phyloP scores from a whole-genome alignment of 2,797 vertebrate genomes.

The Anguilla obscura region DNA sequence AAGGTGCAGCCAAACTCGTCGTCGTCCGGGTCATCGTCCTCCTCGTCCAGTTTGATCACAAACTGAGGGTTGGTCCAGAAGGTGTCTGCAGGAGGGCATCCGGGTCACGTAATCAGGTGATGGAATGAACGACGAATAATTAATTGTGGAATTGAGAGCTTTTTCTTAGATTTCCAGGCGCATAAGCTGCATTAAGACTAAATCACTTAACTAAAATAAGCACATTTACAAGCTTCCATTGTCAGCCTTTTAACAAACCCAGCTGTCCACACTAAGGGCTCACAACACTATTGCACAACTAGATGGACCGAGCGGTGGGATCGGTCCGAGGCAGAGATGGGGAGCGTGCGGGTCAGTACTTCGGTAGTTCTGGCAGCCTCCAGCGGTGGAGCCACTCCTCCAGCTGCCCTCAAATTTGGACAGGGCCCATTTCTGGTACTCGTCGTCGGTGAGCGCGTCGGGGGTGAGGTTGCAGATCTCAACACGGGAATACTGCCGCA shows the following conservation, averaged over 20 bases:
- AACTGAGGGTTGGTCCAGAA: conserved; percentile 85
- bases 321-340: neutral
- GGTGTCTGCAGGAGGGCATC: conserved; percentile 62
- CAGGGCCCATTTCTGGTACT: conserved; percentile 79
- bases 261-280: neutral
- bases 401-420: conserved; percentile 80
- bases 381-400: conserved; percentile 82
- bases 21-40: conserved; percentile 76
- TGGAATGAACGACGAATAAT: too few species aligned
- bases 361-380: conserved; percentile 82
- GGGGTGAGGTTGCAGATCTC: conserved; percentile 90
- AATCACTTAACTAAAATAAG: neutral
- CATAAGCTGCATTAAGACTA: too few species aligned
- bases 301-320: neutral
- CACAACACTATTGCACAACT: neutral
- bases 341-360: conserved; percentile 58
- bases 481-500: conserved; percentile 78
- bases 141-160: too few species aligned
- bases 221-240: neutral
- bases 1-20: conserved; percentile 77
- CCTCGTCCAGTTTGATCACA: conserved; percentile 78
- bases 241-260: neutral
- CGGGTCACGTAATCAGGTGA: too few species aligned
- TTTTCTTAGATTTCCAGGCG: too few species aligned
- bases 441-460: conserved; percentile 72